These are phyloP conservation scores for Thalassarche chlororhynchos DNA, from an alignment of 2,113 vertebrate species.

Conservation along the genomic window DNA sequence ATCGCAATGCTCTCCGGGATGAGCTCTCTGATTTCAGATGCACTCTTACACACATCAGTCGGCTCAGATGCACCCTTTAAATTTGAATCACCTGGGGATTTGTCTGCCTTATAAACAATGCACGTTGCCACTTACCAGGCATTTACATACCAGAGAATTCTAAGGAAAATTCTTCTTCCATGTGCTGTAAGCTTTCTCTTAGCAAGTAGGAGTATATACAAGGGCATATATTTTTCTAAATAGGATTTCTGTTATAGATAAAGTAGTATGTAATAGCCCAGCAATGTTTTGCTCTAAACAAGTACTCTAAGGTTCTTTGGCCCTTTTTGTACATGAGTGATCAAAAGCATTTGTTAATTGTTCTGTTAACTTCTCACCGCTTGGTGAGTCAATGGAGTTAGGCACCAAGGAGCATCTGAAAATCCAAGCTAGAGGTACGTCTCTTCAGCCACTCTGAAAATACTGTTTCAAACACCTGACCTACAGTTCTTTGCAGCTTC, in stretches of 20 bases:
- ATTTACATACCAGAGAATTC: background rate
- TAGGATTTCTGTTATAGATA: background rate
- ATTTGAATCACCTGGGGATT: conserved; percentile 2
- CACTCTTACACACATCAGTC: background rate
- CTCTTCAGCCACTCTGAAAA: background rate
- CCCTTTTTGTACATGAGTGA: background rate
- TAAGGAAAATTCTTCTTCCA: background rate
- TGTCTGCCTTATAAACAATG: background rate
- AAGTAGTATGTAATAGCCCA: background rate
- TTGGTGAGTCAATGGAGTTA: background rate
- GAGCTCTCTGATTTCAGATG: conserved; percentile 28
- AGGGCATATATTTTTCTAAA: background rate
- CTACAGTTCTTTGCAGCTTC: background rate
- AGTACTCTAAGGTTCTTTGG: background rate
- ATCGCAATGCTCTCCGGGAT: background rate
- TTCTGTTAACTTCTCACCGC: background rate
- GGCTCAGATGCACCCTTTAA: background rate
- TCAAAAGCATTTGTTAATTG: background rate
- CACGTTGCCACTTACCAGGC: background rate
- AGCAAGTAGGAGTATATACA: background rate
- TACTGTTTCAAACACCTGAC: background rate
- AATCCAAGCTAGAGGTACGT: background rate
- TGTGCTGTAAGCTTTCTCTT: background rate
- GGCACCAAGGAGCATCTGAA: background rate
- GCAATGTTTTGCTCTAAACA: background rate